These are phyloP conservation scores for Tapirus indicus DNA, from an alignment of 2,797 vertebrate genomes.

Conservation along the genomic window DNA sequence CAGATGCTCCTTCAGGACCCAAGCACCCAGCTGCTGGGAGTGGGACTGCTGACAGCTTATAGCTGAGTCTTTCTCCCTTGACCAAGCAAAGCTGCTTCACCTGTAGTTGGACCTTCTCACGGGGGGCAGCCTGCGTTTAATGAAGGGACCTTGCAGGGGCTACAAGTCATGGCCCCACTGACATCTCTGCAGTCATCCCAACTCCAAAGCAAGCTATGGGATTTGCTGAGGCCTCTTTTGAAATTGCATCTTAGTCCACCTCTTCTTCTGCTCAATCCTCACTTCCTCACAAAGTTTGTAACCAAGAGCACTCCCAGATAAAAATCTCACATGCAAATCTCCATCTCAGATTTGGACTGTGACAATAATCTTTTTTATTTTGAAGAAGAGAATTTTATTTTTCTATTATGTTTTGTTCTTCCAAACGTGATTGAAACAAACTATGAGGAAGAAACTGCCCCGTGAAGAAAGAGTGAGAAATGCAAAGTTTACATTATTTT, in stretches of 20 bases:
- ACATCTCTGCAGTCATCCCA: not conserved
- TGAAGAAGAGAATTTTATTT: not conserved
- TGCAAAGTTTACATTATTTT: constrained; percentile 51
- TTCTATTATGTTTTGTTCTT: not conserved
- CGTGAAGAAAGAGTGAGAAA: not conserved
- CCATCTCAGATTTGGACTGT: not conserved
- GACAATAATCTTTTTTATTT: not conserved
- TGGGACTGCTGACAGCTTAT: not conserved
- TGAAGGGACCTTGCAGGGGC: not conserved
- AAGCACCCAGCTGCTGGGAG: not conserved
- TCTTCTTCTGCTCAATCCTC: not conserved
- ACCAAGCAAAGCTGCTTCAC: not conserved
- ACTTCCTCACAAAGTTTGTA: not conserved
- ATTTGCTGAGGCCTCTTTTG: not conserved
- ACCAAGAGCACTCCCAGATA: not conserved
- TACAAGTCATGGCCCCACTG: not conserved
- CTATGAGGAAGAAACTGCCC: not conserved
- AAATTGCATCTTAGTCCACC: not conserved
- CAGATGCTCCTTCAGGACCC: not conserved
- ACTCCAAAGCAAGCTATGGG: not conserved
- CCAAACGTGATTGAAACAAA: not conserved
- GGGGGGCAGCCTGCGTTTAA: not conserved
- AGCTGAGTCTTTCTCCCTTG: not conserved
- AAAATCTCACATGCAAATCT: not conserved
- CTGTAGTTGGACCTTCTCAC: not conserved